Base-by-base conservation (phyloP, 1,140 invertebrate genomes). In the Papilio aristodemus region DNA sequence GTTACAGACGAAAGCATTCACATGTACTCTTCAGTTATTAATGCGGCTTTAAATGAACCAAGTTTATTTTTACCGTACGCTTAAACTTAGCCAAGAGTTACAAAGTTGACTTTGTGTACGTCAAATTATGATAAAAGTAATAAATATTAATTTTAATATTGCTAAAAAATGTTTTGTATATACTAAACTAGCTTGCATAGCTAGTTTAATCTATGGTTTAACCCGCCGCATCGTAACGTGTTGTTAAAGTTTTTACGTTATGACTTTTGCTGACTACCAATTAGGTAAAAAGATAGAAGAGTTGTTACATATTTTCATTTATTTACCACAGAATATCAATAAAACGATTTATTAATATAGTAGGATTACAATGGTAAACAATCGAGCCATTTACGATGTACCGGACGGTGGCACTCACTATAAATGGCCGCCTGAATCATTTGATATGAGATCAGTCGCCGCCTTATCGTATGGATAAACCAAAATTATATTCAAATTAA, bases 391-490 rank as follows among this genome's bases (percentile, higher is more conserved):
- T 76, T 72, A 70, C 38, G 73, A 73, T 19, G 43, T 17, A 62
- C 59, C 59, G 59, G 71, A 72, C 64, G 69, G 62, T 69, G 68
- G 69, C 62, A 66, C 37, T 17, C 17, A 17, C 75, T 78, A 75
- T 73, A 80, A 73, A 78, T 72, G 77, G 84, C 54, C 13, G 22
- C 58, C 63, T 86, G 82, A 86, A 78, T 86, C 80, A 86, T 77
- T 14, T 57, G 36, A 76, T 75, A 81, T 85, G 83, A 85, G 76
- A 84, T 84, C 81, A 85, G 76, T 75, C 69, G 75, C 63, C 46
- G 46, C 17, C 22, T 19, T 54, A 11, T 54, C 10, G 46, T 32
- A 32, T 32, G 27, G 19, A 22, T 22, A 3, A 22, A 22, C 46
- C 46, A 54, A 54, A 54, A 54, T 54, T 25, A 22, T 54, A 54